These are phyloP conservation scores for Auanema freiburgensis DNA, from an alignment of 2,888 invertebrate species.

Conservation along the genomic window DNA sequence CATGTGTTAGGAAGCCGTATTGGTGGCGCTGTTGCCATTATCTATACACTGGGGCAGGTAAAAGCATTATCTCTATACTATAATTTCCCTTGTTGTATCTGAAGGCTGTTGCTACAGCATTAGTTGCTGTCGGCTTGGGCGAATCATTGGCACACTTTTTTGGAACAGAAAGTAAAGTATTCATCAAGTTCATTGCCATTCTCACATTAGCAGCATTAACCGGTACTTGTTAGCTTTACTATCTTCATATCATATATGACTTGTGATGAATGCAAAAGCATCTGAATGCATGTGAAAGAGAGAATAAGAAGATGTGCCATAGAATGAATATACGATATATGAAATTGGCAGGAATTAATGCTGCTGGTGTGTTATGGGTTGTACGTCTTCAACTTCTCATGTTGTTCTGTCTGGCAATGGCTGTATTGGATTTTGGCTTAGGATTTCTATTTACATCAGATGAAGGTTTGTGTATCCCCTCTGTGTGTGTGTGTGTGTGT, in stretches of 20 bases:
- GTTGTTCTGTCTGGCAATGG: conserved; percentile 81
- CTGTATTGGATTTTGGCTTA: conserved; percentile 88
- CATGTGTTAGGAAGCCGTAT: conserved; percentile 90
- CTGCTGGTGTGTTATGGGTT: conserved; percentile 97
- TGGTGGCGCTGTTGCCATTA: conserved; percentile 86
- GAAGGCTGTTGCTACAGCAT: conserved; percentile 90
- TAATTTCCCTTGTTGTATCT: background rate
- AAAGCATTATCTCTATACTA: conserved; percentile 24
- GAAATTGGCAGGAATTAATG: conserved; percentile 75
- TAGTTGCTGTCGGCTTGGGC: conserved; percentile 94
- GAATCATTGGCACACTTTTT: conserved; percentile 89
- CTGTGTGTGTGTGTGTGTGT: no score
- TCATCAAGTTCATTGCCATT: conserved; percentile 83
- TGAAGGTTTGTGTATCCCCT: no score
- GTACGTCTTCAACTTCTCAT: conserved; percentile 89
- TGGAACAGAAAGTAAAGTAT: conserved; percentile 74
- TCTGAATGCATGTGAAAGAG: background rate
- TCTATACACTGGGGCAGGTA: conserved; percentile 95
- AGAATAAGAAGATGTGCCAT: background rate
- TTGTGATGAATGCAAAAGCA: background rate
- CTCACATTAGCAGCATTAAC: conserved; percentile 80
- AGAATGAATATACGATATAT: background rate
- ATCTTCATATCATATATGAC: background rate
- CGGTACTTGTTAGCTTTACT: conserved; percentile 22
- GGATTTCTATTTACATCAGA: conserved; percentile 83